phyloP scores from a whole-genome alignment of 92 coral and sea anemone genomes.

The Siderastrea radians region DNA sequence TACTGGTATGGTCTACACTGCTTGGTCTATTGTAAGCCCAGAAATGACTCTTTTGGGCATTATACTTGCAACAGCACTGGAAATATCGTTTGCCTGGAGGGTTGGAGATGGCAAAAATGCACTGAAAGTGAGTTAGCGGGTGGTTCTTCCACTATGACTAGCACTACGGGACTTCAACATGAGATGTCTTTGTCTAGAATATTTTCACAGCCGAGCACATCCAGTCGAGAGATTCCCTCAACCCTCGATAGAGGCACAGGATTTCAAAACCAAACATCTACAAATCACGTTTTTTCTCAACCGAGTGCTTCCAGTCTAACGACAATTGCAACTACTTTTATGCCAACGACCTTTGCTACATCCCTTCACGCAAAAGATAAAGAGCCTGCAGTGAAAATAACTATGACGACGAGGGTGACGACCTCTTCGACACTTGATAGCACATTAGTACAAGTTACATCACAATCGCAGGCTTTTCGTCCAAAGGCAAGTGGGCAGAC shows the following conservation, averaged over 20 bases:
- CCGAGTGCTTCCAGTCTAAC: not conserved
- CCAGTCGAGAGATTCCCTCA: not conserved
- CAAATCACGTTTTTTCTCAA: not conserved
- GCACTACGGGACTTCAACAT: not conserved
- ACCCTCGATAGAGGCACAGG: not conserved
- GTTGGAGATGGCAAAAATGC: slow-evolving; percentile 74
- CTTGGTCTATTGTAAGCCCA: slow-evolving; percentile 47
- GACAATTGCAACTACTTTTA: not conserved
- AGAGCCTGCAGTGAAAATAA: not conserved
- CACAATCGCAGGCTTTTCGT: not conserved
- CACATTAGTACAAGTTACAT: not conserved
- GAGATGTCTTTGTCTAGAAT: not conserved
- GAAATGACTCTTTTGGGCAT: slow-evolving; percentile 70
- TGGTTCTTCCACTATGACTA: not conserved
- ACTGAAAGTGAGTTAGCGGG: slow-evolving; percentile 13
- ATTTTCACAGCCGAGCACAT: not conserved
- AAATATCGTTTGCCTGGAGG: slow-evolving; percentile 60
- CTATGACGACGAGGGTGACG: not conserved
- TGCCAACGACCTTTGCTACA: not conserved
- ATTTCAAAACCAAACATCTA: not conserved
- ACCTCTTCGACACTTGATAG: no score
- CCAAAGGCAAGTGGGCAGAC: not conserved
- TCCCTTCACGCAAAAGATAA: not conserved
- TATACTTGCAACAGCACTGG: slow-evolving; percentile 74
- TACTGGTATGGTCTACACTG: slow-evolving; percentile 80